Base-by-base conservation (phyloP, 2,888 invertebrate genomes). In the Seira sanloemensis region DNA sequence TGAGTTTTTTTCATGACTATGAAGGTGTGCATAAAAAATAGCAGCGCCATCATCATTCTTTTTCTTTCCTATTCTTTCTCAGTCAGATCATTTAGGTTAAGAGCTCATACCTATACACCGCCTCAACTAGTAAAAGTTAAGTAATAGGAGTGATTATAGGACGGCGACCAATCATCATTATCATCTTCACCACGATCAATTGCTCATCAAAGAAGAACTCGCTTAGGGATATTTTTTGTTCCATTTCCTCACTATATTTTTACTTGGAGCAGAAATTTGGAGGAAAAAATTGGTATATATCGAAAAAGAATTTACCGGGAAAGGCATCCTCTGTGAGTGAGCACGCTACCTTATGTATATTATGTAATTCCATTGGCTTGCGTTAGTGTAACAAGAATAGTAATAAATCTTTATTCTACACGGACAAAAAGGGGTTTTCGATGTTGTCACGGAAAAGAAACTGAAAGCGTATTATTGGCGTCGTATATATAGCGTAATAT, bases 401-500 rank as follows among this genome's bases (percentile, higher is more conserved):
- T 65, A 77, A 83, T 83, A 83, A 83, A 83, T 83, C 83, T 83
- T 81, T 78, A 21, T 58, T 62, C 58, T 18, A 58, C 58, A n/a
- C 58, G 58, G 58, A 58, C 58, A 58, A 2, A 58, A 18, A 58
- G 58, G 4, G n/a, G 7, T 58, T 58, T 58, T 58, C 58, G 58
- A 18, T 9, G 58, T 58, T 58, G 58, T 58, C 58, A n/a, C 58
- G n/a, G 18, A 58, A 58, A 58, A 58, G n/a, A 58, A n/a, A 2
- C 58, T 9, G 18, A 58, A 58, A 58, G 58, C 58, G 16, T 58
- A 58, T 58, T 58, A n/a, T n/a, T n/a, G n/a, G n/a, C n/a, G n/a
- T n/a, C n/a, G n/a, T n/a, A 58, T 58, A 58, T 58, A 58, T 58
- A 16, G 12, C 58, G 37, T 37, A 37, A 9, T 5, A 12, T 18